Evolutionary conservation across 2,797 vertebrate genomes (phyloP), one percentile per base, ranked within the genome.

Genomic region (Scyliorhinus canicula): DNA sequence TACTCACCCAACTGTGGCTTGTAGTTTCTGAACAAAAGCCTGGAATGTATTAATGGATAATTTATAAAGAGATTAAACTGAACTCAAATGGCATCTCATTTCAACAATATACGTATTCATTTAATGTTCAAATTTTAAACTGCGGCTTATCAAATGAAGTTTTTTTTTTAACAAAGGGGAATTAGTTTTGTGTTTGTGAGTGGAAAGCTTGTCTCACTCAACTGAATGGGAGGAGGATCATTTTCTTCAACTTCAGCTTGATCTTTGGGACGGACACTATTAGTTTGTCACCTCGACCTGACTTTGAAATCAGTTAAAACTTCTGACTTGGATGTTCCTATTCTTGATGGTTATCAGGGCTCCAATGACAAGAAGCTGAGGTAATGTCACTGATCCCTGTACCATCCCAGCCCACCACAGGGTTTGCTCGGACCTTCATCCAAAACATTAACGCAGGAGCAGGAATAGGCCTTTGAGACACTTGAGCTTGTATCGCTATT

Each of bases 31-130:
- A 93, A 93, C 93, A 93, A 91, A 44, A 93, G 67, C n/a, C 69
- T 50, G 63, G 67, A 71, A 94, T 94, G 93, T 74, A 52, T 74
- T 91, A 94, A 94, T 94, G 47, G 67, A 6, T 94, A 52, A 94
- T 69, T 71, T 94, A n/a, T 94, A 74, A 52, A 94, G n/a, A 94
- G 67, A 55, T 94, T 94, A 74, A 94, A n/a, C 28, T 69, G 31
- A 74, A 12, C 67, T 74, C 67, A 90, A 90, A 47, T 74, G 67
- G 24, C 65, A n/a, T 50, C 28, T 71, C 31, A 94, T 74, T 91
- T 74, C 44, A 94, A 74, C 67, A 74, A 94, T 94, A 69, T 55
- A 55, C 8, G 3, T 52, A 52, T 67, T 50, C 60, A 91, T 65
- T 71, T 94, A 31, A 52, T 74, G 7, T 52, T 52, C 19, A 65